Evolutionary conservation across 2,888 invertebrate genomes (phyloP), one percentile per base, ranked within the genome.

Genomic region (Tetragonula carbonaria): DNA sequence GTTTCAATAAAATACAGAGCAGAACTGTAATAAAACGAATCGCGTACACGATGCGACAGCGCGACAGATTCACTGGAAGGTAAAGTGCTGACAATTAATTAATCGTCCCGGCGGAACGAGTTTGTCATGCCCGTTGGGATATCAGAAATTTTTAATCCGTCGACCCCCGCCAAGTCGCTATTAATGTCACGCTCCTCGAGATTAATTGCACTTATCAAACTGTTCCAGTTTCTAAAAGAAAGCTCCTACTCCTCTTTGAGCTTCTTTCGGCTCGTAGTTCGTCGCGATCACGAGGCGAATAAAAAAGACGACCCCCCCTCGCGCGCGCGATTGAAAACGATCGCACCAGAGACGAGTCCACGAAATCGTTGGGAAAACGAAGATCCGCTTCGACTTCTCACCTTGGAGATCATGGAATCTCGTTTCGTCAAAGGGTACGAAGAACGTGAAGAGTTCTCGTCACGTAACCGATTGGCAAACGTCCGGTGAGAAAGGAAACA

Each of bases 131-230:
- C 72, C 80, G 82, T 74, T 75, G 80, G 76, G 66, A 74, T 82
- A 79, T 80, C 83, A 85, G 83, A 82, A 88, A 88, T 88, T 88
- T 88, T 88, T 88, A 88, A 87, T 84, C 78, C 82, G 53, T 38
- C 73, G 55, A 78, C 51, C 72, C n/a, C 28, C 28, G 28, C 28
- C 65, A 45, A 53, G 21, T 71, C 71, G 81, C 82, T 77, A 85
- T 88, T 87, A 88, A 87, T 84, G 88, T 87, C 88, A 87, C 65
- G 28, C 81, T 51, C 33, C 79, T 23, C 28, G 77, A 87, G 87
- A 88, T 88, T 88, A 88, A 88, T 88, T 85, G 78, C 85, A 80
- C 85, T 85, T 87, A 82, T 77, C 84, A 72, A 79, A 71, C 74
- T 71, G 80, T 72, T 74, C 59, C 28, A 51, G 51, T 50, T 33